Percentiles rank a stretch among this genome's conserved stretches.
phyloP scores from a whole-genome alignment of 1,140 invertebrate genomes.

The Mizuhopecten yessoensis region DNA sequence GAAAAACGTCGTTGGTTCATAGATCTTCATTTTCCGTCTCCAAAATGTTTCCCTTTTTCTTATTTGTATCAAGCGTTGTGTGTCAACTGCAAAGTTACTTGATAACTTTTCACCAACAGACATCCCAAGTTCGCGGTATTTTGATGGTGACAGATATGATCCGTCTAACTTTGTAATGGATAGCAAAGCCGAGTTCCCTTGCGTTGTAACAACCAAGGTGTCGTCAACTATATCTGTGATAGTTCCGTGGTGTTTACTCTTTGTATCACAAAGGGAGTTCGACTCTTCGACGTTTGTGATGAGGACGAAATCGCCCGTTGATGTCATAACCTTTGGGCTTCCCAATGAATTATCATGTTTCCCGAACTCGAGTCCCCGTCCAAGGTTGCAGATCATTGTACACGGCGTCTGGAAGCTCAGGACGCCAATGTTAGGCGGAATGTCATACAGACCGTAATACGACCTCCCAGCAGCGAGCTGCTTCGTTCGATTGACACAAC shows the following conservation, averaged over 20 bases:
- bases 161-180: conserved; percentile 67
- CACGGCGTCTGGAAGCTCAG: conserved; percentile 58
- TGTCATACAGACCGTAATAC: conserved; percentile 68
- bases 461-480: conserved; percentile 63
- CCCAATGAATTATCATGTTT: conserved; percentile 69
- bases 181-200: conserved; percentile 56
- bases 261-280: not conserved
- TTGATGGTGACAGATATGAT: conserved; percentile 41
- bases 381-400: conserved; percentile 61
- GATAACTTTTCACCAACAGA: conserved; percentile 50
- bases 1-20: conserved; percentile 72
- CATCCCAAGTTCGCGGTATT: conserved; percentile 56
- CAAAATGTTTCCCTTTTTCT: conserved; percentile 70
- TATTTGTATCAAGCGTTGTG: conserved; percentile 50
- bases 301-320: conserved; percentile 65
- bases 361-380: conserved; percentile 65
- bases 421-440: conserved; percentile 70
- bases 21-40: conserved; percentile 59
- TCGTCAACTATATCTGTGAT: conserved; percentile 69
- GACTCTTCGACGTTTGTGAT: conserved; percentile 66
- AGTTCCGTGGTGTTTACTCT: conserved; percentile 54
- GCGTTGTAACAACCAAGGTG: conserved; percentile 66
- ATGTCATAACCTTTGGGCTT: conserved; percentile 67
- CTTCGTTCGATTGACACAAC: conserved; percentile 32
- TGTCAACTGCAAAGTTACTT: conserved; percentile 47